Conservation (phyloP, 2,888 invertebrate genomes). For the Euspilapteryx auroguttella region DNA sequence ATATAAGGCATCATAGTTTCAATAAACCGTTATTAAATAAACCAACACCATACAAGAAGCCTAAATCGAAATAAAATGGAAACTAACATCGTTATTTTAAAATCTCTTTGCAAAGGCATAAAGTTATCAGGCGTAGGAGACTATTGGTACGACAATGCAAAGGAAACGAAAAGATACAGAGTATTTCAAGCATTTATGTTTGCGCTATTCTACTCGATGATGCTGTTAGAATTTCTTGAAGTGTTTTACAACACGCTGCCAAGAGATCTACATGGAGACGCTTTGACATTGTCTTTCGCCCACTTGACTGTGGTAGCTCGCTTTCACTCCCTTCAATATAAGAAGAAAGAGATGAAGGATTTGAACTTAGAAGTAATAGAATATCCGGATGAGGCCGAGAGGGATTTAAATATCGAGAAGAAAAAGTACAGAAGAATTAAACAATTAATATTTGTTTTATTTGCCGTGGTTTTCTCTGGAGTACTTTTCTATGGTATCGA, state of each 20-base stretch:
- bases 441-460: background rate
- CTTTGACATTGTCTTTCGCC: background rate
- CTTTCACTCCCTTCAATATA: background rate
- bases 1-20: no score
- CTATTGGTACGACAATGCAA: conserved; percentile 3
- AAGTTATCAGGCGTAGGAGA: conserved; percentile 1
- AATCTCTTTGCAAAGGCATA: conserved; percentile 1
- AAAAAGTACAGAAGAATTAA: conserved; percentile 1
- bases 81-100: background rate
- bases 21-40: no score
- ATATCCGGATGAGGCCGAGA: background rate
- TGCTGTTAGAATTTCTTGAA: background rate
- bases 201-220: background rate
- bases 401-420: background rate
- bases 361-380: background rate
- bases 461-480: background rate
- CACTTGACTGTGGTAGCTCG: conserved; percentile 2
- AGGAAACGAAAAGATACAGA: background rate
- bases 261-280: conserved; percentile 5
- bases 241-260: conserved; percentile 1
- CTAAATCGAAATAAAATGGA: no score
- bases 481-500: background rate
- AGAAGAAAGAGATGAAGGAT: conserved; percentile 1
- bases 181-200: background rate
- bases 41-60: no score